phyloP scores from a whole-genome alignment of 2,113 vertebrate species.

The Brachypodius melanocephalos region DNA sequence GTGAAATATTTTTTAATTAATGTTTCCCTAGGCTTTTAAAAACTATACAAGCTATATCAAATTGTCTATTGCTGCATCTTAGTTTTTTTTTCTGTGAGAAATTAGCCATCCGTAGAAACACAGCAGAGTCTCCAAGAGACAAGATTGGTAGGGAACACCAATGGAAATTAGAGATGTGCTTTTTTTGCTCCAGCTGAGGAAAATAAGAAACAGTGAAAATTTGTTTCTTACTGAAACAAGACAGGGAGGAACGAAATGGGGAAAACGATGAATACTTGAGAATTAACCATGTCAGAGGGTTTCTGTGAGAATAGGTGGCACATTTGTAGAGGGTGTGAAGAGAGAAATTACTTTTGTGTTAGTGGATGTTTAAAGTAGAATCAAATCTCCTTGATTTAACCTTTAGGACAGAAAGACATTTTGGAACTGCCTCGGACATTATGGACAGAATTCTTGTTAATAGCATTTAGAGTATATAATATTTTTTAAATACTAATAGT shows the following conservation, averaged over 20 bases:
- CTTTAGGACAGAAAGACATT: background rate
- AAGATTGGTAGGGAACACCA: background rate
- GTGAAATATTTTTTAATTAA: background rate
- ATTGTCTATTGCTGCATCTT: background rate
- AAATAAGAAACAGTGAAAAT: background rate
- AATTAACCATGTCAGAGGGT: background rate
- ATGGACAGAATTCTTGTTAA: background rate
- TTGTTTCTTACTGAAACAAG: background rate
- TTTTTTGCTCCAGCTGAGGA: background rate
- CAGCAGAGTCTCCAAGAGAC: background rate
- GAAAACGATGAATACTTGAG: background rate
- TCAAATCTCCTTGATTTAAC: background rate
- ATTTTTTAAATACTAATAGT: background rate
- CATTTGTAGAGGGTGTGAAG: accelerated
- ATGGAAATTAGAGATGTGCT: background rate
- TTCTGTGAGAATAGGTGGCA: background rate
- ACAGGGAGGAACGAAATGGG: background rate
- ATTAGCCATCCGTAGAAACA: background rate
- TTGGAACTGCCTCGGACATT: accelerated
- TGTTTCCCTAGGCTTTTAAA: background rate
- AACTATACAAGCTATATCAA: background rate
- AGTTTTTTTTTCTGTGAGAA: background rate
- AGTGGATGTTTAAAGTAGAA: background rate
- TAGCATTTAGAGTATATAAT: accelerated
- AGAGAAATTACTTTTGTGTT: background rate